These are phyloP conservation scores for Drosophila seguyi DNA, from an alignment of 1,140 invertebrate species.

Conservation along the genomic window DNA sequence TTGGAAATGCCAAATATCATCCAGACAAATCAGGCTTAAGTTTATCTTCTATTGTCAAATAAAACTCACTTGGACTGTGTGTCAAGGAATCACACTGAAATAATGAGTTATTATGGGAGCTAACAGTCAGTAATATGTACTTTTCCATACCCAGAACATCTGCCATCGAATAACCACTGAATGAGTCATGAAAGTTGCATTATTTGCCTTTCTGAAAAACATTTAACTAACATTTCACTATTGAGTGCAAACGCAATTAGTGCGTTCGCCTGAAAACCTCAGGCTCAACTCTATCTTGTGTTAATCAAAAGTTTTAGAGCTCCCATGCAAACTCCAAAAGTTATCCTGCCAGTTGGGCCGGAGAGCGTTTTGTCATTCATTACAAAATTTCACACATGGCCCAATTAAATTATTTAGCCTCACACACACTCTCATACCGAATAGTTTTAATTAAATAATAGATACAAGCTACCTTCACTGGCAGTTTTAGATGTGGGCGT, in stretches of 20 bases:
- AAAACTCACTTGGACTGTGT: slow-evolving; percentile 34
- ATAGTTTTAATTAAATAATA: slow-evolving; percentile 80
- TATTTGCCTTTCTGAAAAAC: slow-evolving; percentile 5
- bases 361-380: slow-evolving; percentile 59
- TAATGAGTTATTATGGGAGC: not conserved
- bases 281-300: slow-evolving; percentile 48
- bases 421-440: slow-evolving; percentile 28
- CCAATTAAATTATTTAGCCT: slow-evolving; percentile 80
- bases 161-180: not conserved
- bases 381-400: slow-evolving; percentile 72
- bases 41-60: not conserved
- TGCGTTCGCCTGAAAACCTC: slow-evolving; percentile 35
- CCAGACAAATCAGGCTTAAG: not conserved
- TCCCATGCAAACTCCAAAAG: slow-evolving; percentile 27
- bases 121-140: not conserved
- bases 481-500: slow-evolving; percentile 40
- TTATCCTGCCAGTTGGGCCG: slow-evolving; percentile 28
- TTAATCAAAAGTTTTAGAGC: slow-evolving; percentile 67
- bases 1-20: not conserved
- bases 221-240: slow-evolving; percentile 22
- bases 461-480: slow-evolving; percentile 38
- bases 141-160: not conserved
- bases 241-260: slow-evolving; percentile 59
- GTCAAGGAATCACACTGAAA: not conserved
- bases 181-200: not conserved